Evolutionary conservation across 2,113 vertebrate genomes (phyloP).

Genomic region (Delphinapterus leucas): DNA sequence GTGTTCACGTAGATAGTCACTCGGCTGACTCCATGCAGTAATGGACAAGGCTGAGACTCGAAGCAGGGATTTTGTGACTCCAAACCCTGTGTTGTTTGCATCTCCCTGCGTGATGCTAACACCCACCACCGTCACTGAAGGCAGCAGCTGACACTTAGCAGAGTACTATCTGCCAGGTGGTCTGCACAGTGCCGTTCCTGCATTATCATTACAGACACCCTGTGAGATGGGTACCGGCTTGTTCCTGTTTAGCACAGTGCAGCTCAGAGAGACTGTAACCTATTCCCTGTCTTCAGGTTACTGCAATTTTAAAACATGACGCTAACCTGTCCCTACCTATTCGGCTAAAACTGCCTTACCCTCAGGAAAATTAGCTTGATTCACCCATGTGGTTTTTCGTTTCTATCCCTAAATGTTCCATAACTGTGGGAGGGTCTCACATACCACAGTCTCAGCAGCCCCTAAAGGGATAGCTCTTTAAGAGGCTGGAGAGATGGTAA

Average conservation of each 20-base stretch:
- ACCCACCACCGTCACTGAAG: background rate
- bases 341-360: background rate
- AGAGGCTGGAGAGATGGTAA: background rate
- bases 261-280: background rate
- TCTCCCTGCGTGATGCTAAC: background rate
- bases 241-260: background rate
- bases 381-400: background rate
- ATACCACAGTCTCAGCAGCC: background rate
- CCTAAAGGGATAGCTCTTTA: background rate
- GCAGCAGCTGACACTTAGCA: background rate
- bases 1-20: background rate
- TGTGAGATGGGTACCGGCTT: background rate
- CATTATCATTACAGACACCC: background rate
- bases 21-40: background rate
- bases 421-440: background rate
- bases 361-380: background rate
- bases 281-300: background rate
- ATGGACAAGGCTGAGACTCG: background rate
- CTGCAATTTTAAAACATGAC: background rate
- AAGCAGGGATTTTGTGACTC: background rate
- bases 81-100: background rate
- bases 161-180: background rate
- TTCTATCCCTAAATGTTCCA: background rate
- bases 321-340: background rate
- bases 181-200: background rate